phyloP scores from a whole-genome alignment of 2,113 vertebrate species.

The Peromyscus leucopus region DNA sequence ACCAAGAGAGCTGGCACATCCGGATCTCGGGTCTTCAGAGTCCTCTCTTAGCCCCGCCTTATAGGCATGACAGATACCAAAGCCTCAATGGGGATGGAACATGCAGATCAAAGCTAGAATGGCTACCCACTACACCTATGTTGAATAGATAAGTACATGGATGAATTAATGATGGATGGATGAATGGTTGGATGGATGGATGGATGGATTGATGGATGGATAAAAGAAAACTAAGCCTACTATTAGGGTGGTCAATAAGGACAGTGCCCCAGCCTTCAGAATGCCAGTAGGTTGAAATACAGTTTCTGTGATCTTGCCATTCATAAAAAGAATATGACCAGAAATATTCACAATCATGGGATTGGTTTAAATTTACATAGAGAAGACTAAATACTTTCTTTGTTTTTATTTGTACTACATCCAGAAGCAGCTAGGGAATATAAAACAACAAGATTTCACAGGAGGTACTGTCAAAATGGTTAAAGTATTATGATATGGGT shows the following conservation, averaged over 20 bases:
- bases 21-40: no score
- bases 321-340: background rate
- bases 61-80: no score
- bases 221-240: background rate
- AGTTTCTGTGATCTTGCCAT: background rate
- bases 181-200: background rate
- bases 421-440: background rate
- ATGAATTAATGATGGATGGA: background rate
- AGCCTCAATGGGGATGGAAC: no score
- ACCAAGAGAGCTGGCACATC: no score
- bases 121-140: background rate
- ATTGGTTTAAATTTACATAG: background rate
- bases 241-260: background rate
- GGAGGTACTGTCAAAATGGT: background rate
- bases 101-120: no score
- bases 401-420: background rate
- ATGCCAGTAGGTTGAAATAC: background rate
- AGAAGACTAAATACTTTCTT: background rate
- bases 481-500: background rate
- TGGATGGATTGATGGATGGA: background rate
- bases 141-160: background rate
- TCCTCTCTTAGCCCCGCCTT: no score
- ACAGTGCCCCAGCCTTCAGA: background rate
- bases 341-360: background rate
- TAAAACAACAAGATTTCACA: background rate